These are phyloP conservation scores for Lucifuga dentata DNA, from an alignment of 2,113 vertebrate genomes.

Conservation along the genomic window DNA sequence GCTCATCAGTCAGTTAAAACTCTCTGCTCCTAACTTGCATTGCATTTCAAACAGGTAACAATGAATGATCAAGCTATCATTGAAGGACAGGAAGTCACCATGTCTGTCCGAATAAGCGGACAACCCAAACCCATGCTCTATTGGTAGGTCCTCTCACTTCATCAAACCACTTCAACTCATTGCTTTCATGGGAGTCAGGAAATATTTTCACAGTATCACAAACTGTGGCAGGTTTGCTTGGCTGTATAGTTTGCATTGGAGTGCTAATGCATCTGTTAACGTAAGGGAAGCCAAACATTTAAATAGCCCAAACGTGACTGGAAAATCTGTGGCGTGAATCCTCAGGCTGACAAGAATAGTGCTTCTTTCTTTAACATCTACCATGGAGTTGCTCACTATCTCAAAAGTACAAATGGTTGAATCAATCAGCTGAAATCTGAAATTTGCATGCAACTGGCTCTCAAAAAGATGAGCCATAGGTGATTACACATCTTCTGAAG, in stretches of 20 bases:
- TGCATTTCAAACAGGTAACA: conserved; percentile 81
- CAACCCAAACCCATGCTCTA: conserved; percentile 97
- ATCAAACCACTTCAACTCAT: conserved; percentile 11
- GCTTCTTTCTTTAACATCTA: not conserved
- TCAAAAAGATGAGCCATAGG: not conserved
- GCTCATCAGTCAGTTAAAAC: conserved; percentile 16
- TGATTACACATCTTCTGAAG: not conserved
- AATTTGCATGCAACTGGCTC: not conserved
- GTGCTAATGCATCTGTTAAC: conserved; percentile 22
- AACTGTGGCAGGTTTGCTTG: not conserved
- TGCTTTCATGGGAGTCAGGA: not conserved
- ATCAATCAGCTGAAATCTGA: conserved; percentile 3
- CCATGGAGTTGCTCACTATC: not conserved
- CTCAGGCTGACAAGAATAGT: not conserved
- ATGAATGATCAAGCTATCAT: conserved; percentile 89
- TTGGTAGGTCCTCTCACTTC: conserved; percentile 85
- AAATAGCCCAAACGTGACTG: not conserved
- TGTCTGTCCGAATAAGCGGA: conserved; percentile 90
- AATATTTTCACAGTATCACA: conserved; percentile 2
- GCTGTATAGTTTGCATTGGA: not conserved
- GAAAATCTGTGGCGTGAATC: not conserved
- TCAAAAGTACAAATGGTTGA: conserved; percentile 19
- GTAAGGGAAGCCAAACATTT: conserved; percentile 21
- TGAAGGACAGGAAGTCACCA: conserved; percentile 94
- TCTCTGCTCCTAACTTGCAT: conserved; percentile 33